Conservation (phyloP, 2,888 invertebrate genomes). For the Parapristionchus giblindavisi region DNA sequence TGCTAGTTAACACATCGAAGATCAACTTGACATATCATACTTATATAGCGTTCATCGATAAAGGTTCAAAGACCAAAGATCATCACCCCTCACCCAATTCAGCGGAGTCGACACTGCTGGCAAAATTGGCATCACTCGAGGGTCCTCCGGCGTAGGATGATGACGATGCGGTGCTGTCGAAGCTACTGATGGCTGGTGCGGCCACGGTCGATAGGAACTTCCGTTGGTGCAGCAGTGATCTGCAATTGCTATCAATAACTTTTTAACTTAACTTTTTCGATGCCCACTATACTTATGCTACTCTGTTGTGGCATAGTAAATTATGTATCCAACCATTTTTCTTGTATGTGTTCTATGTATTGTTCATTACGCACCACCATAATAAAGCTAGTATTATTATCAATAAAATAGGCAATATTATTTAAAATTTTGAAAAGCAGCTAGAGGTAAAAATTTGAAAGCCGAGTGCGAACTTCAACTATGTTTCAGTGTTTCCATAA, state of each 20-base stretch:
- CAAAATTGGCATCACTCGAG: slow-evolving; percentile 49
- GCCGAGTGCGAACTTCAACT: no score
- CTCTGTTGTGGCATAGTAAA: no score
- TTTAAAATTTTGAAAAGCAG: no score
- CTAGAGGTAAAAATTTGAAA: no score
- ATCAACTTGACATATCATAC: no score
- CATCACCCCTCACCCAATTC: slow-evolving; percentile 44
- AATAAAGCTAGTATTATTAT: no score
- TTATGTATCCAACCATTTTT: no score
- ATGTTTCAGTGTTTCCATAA: no score
- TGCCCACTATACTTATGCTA: background rate
- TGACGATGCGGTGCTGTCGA: slow-evolving; percentile 48
- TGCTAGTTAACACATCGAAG: background rate
- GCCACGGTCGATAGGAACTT: slow-evolving; percentile 53
- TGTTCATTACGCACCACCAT: no score
- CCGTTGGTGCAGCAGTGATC: slow-evolving; percentile 52
- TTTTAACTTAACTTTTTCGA: background rate
- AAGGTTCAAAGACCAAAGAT: slow-evolving; percentile 13
- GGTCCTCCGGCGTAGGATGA: slow-evolving; percentile 33
- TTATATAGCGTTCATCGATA: no score
- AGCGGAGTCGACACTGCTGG: slow-evolving; percentile 51
- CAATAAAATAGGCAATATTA: no score
- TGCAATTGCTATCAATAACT: slow-evolving; percentile 36
- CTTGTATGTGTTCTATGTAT: no score
- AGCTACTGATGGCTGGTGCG: slow-evolving; percentile 51